Base-by-base conservation (phyloP, 2,797 vertebrate genomes). In the Gymnoscopelus microlampas region DNA sequence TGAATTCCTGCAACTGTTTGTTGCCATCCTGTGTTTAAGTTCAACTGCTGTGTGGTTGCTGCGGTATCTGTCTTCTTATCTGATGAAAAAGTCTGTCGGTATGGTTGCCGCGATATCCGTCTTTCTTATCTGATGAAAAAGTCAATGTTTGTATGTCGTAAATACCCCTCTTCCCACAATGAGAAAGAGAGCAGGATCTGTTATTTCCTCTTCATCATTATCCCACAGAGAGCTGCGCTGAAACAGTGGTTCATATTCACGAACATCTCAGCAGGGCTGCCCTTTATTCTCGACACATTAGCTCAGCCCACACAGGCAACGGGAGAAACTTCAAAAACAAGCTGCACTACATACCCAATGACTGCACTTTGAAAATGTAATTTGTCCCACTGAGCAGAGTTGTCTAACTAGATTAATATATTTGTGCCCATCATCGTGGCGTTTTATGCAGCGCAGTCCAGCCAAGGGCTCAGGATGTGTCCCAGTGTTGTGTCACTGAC, bases 181-280 rank as follows among this genome's bases (percentile, higher is more conserved):
- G 55, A 78, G 71, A 61, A n/a, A 29, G 15, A 55, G 68, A 62
- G 66, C 73, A 56, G 80, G 55, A 73, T 71, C 74, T 53, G 29
- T 66, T 47, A 58, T 83, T 85, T 82, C 78, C 74, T 81, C 66
- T 68, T 35, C 44, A 76, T 88, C 83, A 83, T 82, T 61, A 61
- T 76, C 74, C 68, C 70, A 35, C 70, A 70, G 65, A 81, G 80
- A 78, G 63, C 61, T 15, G 23, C 58, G 60, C 73, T 60, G 63
- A 44, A 79, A 75, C 70, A 71, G 68, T 68, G 53, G 29, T 48
- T 71, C 23, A 73, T 70, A 80, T 77, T 84, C 65, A 63, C 5
- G 4, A 73, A 68, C 63, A 54, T 73, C 81, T 79, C 81, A 78
- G 82, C 84, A 73, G 76, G 75, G 69, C 73, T 60, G 65, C 73